Base-by-base conservation (phyloP, 2,797 vertebrate genomes). In the Pipistrellus pipistrellus region DNA sequence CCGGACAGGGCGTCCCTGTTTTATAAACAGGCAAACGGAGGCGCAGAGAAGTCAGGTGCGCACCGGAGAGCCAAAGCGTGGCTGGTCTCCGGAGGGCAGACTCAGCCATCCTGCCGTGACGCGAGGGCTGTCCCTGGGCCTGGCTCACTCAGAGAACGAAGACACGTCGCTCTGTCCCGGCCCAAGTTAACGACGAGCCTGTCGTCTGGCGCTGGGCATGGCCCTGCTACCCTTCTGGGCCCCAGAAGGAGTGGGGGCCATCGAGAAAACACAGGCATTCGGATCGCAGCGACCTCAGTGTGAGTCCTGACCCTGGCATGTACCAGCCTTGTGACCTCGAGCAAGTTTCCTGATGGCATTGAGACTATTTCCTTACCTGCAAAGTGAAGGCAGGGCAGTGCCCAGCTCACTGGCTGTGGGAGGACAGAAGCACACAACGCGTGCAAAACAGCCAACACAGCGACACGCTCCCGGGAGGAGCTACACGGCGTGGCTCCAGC, bases 41-140 rank as follows among this genome's bases (percentile, higher is more conserved):
- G 48, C 30, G 10, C 53, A 38, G 25, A 44, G 73, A 32, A 18
- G 30, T 80, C 35, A 8, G 59, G 41, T 2, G 3, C 27, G 13
- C 6, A 30, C 46, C 0, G 35, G 77, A 76, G 53, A 48, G 21
- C n/a, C 48, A 4, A 5, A 30, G 46, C 35, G 18, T 13, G 68
- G 57, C 20, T 41, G 64, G 23, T n/a, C 21, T 44, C n/a, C 51
- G 21, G 35, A 57, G 38, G 14, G 57, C 8, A 0, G 11, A 8
- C 55, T 30, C 14, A 3, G 10, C 1, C 41, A 4, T 27, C 3
- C 2, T 32, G 15, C 13, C 2, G 1, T 1, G 13, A 10, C 0
- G 14, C 46, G 0, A 4, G 18, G 59, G 13, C 32, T 69, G 13
- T 69, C 18, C n/a, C 0, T 1, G 75, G 85, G 11, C 18, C 4